Percentiles rank a stretch among this genome's conserved stretches.
Conservation (phyloP, 2,888 invertebrate species). For the Pachymerium ferrugineum region DNA sequence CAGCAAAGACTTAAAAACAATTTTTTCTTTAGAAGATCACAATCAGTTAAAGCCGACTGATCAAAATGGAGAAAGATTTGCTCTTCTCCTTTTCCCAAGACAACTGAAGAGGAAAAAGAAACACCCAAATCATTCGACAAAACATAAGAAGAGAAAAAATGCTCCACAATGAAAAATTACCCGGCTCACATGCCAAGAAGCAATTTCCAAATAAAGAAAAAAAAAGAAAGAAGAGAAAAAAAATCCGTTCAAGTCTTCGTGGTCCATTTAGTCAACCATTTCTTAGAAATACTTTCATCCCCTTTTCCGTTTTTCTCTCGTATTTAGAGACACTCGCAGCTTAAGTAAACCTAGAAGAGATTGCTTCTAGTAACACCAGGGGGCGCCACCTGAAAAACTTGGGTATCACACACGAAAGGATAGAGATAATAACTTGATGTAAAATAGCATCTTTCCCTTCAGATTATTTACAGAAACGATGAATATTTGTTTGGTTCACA, state of each 20-base stretch:
- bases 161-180: slow-evolving; percentile 7
- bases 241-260: background rate
- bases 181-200: slow-evolving; percentile 24
- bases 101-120: too few relatives aligned
- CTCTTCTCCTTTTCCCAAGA: too few relatives aligned
- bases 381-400: too few relatives aligned
- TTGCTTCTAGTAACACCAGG: background rate
- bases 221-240: background rate
- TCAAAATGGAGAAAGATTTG: slow-evolving; percentile 19
- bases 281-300: slow-evolving; percentile 22
- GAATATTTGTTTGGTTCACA: too few relatives aligned
- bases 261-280: slow-evolving; percentile 19
- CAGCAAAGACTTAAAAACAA: too few relatives aligned
- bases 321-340: background rate
- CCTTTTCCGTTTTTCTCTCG: slow-evolving; percentile 1
- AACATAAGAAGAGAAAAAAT: background rate
- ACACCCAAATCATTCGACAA: too few relatives aligned
- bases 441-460: too few relatives aligned
- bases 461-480: too few relatives aligned
- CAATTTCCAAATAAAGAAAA: slow-evolving; percentile 3
- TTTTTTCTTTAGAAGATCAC: background rate
- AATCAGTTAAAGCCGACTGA: slow-evolving; percentile 1
- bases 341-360: slow-evolving; percentile 18
- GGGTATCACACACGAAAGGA: too few relatives aligned
- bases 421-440: too few relatives aligned